Evolutionary conservation across 30 jellyfish, hydroid and myxozoan species (phyloP), one percentile per base, ranked within the genome.

Genomic region (Cassiopea andromeda): DNA sequence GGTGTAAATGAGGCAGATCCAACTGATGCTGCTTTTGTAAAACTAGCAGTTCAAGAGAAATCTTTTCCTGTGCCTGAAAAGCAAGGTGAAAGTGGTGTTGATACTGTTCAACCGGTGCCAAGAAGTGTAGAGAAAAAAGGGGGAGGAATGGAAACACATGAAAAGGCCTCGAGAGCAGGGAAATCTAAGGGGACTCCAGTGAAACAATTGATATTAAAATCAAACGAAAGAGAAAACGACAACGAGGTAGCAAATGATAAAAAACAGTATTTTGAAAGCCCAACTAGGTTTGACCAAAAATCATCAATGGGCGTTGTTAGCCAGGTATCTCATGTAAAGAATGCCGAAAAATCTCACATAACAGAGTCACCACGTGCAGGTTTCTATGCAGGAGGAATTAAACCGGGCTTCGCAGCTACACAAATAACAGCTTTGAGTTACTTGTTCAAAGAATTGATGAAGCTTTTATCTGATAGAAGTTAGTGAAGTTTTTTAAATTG

Each of bases 381-480:
- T 38, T 46, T 5, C 61, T 45, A 68, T 43, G 45, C 27, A 10
- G 78, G 64, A 14, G 91, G 91, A 9, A 71, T 60, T 43, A 79
- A 76, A 9, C 89, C 97, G 2, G 93, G 87, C 27, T 71, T 73
- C 73, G 92, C 91, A n/a, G 92, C 91, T 44, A 80, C 93, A 2
- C 98, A 93, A 44, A 57, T 93, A 45, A 88, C 97, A 0, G 92
- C 96, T 45, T 66, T 93, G 92, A 93, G 89, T 68, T 93, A 93
- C 77, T 60, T 93, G 86, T 83, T 93, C 83, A 93, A 83, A 64
- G 98, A 93, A 84, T 74, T 93, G 73, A 73, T 67, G 54, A 84
- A 44, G 67, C 73, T 92, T n/a, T 83, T 92, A 13, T 88, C 92
- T 48, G 92, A 82, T 14, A 89, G 85, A 87, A 59, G 96, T 87